These are phyloP conservation scores for Strix occidentalis DNA, from an alignment of 2,797 vertebrate genomes.

Conservation along the genomic window DNA sequence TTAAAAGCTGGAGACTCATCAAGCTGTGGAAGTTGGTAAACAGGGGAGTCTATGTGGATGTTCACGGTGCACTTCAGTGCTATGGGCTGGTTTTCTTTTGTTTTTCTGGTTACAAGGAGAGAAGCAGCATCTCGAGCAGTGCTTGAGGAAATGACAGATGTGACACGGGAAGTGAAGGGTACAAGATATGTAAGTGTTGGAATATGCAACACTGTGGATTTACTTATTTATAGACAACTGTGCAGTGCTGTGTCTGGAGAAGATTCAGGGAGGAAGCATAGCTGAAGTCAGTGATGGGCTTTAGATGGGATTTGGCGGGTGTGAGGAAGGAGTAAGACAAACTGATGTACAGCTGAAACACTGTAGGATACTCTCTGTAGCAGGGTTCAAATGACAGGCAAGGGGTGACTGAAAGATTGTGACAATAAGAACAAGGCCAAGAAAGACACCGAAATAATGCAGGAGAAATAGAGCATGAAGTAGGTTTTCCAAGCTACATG, in stretches of 20 bases:
- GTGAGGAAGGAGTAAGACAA: not conserved
- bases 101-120: not conserved
- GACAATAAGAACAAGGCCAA: not conserved
- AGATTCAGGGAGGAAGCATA: not conserved
- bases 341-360: not conserved
- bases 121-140: not conserved
- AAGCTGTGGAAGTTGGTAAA: not conserved
- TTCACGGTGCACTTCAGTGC: not conserved
- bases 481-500: not conserved
- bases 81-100: not conserved
- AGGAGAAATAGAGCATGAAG: not conserved
- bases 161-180: not conserved
- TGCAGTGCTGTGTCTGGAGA: not conserved
- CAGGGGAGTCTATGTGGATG: rapidly evolving
- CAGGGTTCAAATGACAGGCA: not conserved
- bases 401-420: not conserved
- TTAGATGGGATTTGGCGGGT: not conserved
- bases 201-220: not conserved
- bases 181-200: not conserved
- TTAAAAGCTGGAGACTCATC: not conserved
- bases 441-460: not conserved
- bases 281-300: not conserved
- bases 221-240: not conserved
- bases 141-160: not conserved
- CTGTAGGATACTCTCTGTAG: not conserved